Conservation (phyloP, 2,113 vertebrate genomes). For the Clinocottus analis region DNA sequence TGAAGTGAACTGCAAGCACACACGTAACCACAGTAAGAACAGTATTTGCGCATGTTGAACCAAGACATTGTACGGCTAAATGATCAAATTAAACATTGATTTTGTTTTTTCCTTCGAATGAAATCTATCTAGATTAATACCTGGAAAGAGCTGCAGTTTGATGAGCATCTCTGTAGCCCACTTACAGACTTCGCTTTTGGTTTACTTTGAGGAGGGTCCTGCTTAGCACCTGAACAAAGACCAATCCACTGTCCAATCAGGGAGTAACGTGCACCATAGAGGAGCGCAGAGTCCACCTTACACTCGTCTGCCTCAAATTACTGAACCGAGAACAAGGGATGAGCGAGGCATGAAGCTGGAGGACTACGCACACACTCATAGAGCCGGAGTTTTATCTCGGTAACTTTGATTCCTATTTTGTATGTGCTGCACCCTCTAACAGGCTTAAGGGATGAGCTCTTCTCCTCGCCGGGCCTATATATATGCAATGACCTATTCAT, state of each 20-base stretch:
- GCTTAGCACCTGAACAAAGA: constrained; percentile 3
- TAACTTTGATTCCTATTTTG: constrained; percentile 7
- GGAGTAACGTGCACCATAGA: background rate
- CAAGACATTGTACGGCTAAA: background rate
- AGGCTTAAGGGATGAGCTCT: background rate
- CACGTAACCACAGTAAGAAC: background rate
- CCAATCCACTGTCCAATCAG: constrained; percentile 12
- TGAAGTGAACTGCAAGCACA: background rate
- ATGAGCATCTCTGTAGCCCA: background rate
- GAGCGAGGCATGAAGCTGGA: background rate
- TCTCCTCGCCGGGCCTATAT: background rate
- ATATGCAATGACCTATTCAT: background rate
- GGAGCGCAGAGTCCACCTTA: background rate
- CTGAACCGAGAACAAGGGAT: constrained; percentile 5
- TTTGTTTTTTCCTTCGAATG: background rate
- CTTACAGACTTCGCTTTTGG: background rate
- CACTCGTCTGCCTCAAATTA: constrained; percentile 1
- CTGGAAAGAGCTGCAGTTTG: background rate
- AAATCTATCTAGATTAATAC: background rate
- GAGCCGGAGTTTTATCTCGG: background rate
- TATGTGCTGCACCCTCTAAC: background rate
- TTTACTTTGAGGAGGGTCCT: background rate
- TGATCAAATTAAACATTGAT: background rate
- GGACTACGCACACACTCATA: background rate
- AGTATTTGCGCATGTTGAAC: background rate